A percentile compares a stretch with the other conserved stretches of the same genome.
Conservation (phyloP, 2,113 vertebrate genomes). For the Chitala chitala region DNA sequence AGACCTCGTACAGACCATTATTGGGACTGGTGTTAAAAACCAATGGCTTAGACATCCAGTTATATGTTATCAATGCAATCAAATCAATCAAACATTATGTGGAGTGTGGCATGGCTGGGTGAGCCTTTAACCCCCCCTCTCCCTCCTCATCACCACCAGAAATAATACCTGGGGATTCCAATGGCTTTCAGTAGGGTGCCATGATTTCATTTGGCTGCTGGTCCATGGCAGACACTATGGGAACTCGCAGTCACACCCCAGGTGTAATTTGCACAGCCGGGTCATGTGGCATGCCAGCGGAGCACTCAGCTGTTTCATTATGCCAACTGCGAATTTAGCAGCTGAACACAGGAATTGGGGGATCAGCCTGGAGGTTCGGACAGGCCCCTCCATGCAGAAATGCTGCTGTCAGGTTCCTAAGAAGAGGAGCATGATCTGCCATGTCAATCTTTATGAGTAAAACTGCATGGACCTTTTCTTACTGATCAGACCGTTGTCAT, state of each 20-base stretch:
- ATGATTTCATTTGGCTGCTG: constrained; percentile 55
- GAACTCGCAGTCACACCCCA: constrained; percentile 57
- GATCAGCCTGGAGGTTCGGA: too few relatives aligned
- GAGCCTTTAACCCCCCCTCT: too few relatives aligned
- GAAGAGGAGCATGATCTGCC: background rate
- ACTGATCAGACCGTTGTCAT: too few relatives aligned
- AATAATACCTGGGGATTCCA: constrained; percentile 22
- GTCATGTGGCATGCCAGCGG: constrained; percentile 59
- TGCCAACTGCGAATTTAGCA: constrained; percentile 71
- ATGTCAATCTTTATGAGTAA: too few relatives aligned
- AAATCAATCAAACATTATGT: background rate
- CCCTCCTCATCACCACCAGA: background rate
- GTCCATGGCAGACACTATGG: constrained; percentile 54
- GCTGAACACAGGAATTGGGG: too few relatives aligned
- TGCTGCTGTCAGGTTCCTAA: too few relatives aligned
- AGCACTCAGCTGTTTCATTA: constrained; percentile 74
- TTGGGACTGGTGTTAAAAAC: too few relatives aligned
- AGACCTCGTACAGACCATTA: too few relatives aligned
- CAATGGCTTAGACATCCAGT: background rate
- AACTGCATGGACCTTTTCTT: background rate
- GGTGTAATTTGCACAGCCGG: constrained; percentile 48
- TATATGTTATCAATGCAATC: background rate
- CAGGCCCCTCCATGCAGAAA: too few relatives aligned
- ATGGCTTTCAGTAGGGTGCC: constrained; percentile 32
- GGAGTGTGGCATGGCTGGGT: background rate